A percentile compares a stretch with the other conserved stretches of the same genome.
Evolutionary conservation across 2,888 invertebrate genomes (phyloP).

Genomic region (Papilio demoleus): DNA sequence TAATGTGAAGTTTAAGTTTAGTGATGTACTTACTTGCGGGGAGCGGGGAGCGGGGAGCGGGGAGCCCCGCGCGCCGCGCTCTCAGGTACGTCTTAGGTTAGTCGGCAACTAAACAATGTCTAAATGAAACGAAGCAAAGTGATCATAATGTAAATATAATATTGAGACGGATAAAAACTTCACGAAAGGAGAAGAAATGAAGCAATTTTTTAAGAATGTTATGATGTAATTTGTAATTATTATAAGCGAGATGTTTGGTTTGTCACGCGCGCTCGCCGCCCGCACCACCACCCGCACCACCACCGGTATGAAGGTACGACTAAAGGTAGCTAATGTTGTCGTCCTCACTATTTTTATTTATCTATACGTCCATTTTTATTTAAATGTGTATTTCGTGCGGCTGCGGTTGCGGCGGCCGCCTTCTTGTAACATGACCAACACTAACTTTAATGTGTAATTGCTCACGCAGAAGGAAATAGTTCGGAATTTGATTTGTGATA

Average conservation of each 20-base stretch:
- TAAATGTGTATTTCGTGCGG: constrained; percentile 18
- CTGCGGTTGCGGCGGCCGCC: not conserved
- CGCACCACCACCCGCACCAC: constrained; percentile 41
- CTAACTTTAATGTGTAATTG: constrained; percentile 75
- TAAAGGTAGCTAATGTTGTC: constrained; percentile 67
- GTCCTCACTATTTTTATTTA: constrained; percentile 68
- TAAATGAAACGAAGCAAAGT: constrained; percentile 73
- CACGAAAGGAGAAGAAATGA: constrained; percentile 43
- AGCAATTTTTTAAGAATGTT: constrained; percentile 52
- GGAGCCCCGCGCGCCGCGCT: not conserved
- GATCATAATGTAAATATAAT: constrained; percentile 69
- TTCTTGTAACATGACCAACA: constrained; percentile 65
- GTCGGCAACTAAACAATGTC: constrained; percentile 75
- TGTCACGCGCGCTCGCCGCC: not conserved
- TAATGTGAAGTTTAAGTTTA: constrained; percentile 16
- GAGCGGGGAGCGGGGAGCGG: too few relatives aligned
- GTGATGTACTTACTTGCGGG: constrained; percentile 27
- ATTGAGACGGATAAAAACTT: constrained; percentile 55
- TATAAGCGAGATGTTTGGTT: constrained; percentile 7
- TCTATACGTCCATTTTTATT: constrained; percentile 49
- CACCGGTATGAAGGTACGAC: constrained; percentile 73
- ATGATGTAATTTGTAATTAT: constrained; percentile 52
- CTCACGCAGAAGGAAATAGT: constrained; percentile 71
- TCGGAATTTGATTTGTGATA: constrained; percentile 79
- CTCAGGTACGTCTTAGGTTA: constrained; percentile 59